phyloP scores from a whole-genome alignment of 1,140 invertebrate genomes.

The Heliconius himera region DNA sequence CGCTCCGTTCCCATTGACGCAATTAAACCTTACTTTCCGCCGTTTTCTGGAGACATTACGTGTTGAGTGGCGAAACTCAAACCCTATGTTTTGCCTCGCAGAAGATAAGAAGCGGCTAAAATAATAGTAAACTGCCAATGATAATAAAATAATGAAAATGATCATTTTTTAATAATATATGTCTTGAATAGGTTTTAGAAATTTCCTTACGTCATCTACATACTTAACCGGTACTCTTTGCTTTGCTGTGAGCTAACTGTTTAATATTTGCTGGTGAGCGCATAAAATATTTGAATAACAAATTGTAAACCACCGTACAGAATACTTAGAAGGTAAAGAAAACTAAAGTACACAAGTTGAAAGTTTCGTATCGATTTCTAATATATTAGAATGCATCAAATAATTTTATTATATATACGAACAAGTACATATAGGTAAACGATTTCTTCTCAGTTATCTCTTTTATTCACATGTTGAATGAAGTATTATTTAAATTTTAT shows the following conservation, averaged over 20 bases:
- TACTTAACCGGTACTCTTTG: background rate
- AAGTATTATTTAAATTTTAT: too few relatives aligned
- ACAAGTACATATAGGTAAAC: too few relatives aligned
- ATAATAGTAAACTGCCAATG: too few relatives aligned
- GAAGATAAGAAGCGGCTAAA: too few relatives aligned
- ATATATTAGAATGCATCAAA: background rate
- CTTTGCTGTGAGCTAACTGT: constrained; percentile 3
- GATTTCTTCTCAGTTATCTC: too few relatives aligned
- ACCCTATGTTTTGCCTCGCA: background rate
- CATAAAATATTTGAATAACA: constrained; percentile 11
- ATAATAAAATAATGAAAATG: background rate
- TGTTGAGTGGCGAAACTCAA: too few relatives aligned
- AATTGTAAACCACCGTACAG: background rate
- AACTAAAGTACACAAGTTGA: background rate
- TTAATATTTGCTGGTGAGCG: constrained; percentile 10
- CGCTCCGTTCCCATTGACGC: too few relatives aligned
- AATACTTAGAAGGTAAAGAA: background rate
- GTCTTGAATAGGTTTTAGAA: background rate
- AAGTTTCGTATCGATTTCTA: background rate
- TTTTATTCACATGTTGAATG: too few relatives aligned
- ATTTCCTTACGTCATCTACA: background rate
- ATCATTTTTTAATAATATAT: background rate
- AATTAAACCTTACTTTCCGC: background rate
- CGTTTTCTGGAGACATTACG: too few relatives aligned
- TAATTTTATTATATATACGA: too few relatives aligned